Evolutionary conservation across 2,888 invertebrate species (phyloP).

Genomic region (Drosophila hamatofila): DNA sequence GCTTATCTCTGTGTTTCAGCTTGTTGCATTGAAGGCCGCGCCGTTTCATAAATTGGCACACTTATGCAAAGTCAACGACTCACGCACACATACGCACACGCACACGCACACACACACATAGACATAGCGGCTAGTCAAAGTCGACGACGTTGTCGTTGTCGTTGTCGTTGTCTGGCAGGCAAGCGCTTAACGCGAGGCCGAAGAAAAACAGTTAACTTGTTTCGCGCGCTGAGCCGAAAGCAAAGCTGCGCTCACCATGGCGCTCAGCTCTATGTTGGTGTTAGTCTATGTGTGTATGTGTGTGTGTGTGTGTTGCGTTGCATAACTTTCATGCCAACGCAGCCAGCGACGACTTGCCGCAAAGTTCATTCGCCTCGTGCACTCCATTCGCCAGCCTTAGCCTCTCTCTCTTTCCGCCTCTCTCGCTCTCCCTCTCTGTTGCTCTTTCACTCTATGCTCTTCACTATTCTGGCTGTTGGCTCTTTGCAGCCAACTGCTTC

Average conservation of each 20-base stretch:
- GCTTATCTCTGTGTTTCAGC: slow-evolving; percentile 42
- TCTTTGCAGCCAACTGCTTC: slow-evolving; percentile 52
- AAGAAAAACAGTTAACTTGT: slow-evolving; percentile 77
- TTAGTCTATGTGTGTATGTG: slow-evolving; percentile 20
- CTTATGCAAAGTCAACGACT: slow-evolving; percentile 79
- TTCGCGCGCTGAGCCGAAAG: slow-evolving; percentile 66
- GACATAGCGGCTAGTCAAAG: slow-evolving; percentile 51
- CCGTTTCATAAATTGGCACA: slow-evolving; percentile 74
- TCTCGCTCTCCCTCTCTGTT: slow-evolving; percentile 12
- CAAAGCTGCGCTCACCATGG: slow-evolving; percentile 64
- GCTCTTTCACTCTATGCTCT: slow-evolving; percentile 25
- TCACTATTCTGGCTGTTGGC: slow-evolving; percentile 38
- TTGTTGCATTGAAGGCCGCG: slow-evolving; percentile 71
- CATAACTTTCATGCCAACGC: slow-evolving; percentile 83
- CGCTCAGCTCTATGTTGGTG: slow-evolving; percentile 43
- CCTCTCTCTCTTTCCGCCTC: slow-evolving; percentile 21
- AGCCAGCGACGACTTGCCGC: slow-evolving; percentile 65
- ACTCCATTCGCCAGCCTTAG: slow-evolving; percentile 75
- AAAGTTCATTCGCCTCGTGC: slow-evolving; percentile 84
- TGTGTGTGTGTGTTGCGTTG: slow-evolving; percentile 71
- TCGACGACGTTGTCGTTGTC: slow-evolving; percentile 41
- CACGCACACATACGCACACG: slow-evolving; percentile 42
- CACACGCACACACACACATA: slow-evolving; percentile 18
- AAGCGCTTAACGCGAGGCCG: slow-evolving; percentile 49
- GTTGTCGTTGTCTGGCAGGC: slow-evolving; percentile 38